Percentiles rank a stretch among this genome's conserved stretches.
Evolutionary conservation across 2,797 vertebrate species (phyloP).

Genomic region (Falco novaeseelandiae): DNA sequence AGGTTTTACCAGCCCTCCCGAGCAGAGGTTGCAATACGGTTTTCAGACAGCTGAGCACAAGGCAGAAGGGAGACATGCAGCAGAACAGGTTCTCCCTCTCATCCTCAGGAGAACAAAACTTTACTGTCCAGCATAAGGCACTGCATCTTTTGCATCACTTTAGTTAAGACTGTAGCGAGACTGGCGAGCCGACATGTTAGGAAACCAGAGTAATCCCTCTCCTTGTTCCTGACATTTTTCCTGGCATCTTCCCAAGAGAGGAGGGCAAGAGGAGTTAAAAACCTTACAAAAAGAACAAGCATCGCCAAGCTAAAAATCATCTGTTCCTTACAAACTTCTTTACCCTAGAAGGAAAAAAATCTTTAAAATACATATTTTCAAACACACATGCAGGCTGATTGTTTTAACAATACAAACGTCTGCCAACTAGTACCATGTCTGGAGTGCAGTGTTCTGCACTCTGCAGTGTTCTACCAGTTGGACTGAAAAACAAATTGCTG

Average conservation of each 20-base stretch:
- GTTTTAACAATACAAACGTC: not conserved
- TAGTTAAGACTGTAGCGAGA: accelerated
- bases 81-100: conserved; percentile 2
- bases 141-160: not conserved
- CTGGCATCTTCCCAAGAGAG: not conserved
- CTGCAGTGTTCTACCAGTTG: not conserved
- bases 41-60: not conserved
- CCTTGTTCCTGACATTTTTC: not conserved
- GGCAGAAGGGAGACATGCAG: not conserved
- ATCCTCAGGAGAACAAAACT: not conserved
- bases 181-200: not conserved
- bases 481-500: not conserved
- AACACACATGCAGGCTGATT: not conserved
- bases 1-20: not conserved
- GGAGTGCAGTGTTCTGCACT: not conserved
- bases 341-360: conserved; percentile 10
- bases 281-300: not conserved
- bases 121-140: not conserved
- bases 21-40: not conserved
- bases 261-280: not conserved
- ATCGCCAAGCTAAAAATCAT: not conserved
- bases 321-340: not conserved
- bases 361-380: not conserved
- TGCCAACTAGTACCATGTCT: not conserved
- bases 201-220: conserved; percentile 28